phyloP scores from a whole-genome alignment of 2,888 invertebrate genomes.

The Gasteruption jaculator region DNA sequence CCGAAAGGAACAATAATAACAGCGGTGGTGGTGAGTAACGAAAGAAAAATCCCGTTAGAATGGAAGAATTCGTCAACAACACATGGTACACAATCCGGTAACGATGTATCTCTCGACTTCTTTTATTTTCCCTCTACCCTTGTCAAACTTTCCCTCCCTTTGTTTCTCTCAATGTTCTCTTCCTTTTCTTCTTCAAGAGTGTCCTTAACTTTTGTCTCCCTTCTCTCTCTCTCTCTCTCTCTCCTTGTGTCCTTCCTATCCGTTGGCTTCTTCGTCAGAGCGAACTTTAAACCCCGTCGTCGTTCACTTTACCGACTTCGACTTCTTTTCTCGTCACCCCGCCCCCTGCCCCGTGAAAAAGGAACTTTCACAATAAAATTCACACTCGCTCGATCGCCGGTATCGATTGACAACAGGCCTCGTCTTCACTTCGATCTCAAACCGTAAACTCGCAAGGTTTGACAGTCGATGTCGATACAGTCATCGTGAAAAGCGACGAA shows the following conservation, averaged over 20 bases:
- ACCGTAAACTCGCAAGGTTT: no score
- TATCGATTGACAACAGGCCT: no score
- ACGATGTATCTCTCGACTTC: not conserved
- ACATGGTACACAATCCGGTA: slow-evolving; percentile 1
- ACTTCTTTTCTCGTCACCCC: no score
- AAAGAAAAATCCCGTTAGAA: no score
- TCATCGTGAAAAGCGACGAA: no score
- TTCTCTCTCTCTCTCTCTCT: slow-evolving; percentile 9
- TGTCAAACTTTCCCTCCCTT: slow-evolving; percentile 11
- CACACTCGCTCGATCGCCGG: slow-evolving; percentile 27
- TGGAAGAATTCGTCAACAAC: no score
- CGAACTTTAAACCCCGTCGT: slow-evolving; percentile 27
- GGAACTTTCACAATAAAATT: slow-evolving; percentile 25
- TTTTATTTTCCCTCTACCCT: slow-evolving; percentile 7
- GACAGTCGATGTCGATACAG: no score
- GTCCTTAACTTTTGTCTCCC: not conserved
- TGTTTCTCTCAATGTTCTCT: not conserved
- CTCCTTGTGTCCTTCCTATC: slow-evolving; percentile 5
- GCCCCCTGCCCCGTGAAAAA: no score
- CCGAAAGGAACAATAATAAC: no score
- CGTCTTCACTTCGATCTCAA: no score
- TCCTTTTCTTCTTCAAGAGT: not conserved
- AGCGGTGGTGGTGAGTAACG: no score
- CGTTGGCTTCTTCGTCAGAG: slow-evolving; percentile 4
- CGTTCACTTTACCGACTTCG: no score